Conservation (phyloP, 2,797 vertebrate genomes). For the Mormyrops boulengeri region DNA sequence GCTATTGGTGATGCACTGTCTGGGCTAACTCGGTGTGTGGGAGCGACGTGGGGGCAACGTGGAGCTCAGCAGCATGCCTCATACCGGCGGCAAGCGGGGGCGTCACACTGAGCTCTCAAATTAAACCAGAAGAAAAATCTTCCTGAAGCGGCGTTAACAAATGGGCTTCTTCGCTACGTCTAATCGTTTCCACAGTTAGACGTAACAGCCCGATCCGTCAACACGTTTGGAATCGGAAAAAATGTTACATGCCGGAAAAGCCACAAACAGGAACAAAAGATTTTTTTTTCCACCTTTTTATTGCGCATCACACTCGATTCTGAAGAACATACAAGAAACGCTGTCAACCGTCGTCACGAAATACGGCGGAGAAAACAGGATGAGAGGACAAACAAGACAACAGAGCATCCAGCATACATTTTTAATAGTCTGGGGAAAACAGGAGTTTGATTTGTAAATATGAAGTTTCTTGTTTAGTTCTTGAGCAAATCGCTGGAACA, state of each 20-base stretch:
- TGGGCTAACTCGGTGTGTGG: background rate
- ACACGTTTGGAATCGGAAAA: background rate
- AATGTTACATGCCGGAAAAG: background rate
- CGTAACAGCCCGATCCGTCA: background rate
- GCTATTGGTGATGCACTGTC: background rate
- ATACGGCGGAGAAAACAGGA: constrained; percentile 40
- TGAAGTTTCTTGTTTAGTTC: constrained; percentile 67
- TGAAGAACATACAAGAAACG: constrained; percentile 20
- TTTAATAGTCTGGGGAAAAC: constrained; percentile 65
- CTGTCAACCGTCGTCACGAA: constrained; percentile 50
- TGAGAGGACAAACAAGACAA: constrained; percentile 35
- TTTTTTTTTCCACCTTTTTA: constrained; percentile 38
- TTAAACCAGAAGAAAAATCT: background rate
- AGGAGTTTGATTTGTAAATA: constrained; percentile 70
- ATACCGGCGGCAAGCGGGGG: background rate
- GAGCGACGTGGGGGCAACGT: background rate
- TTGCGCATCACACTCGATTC: constrained; percentile 45
- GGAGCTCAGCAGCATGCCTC: background rate
- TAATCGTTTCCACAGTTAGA: background rate
- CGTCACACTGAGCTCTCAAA: background rate
- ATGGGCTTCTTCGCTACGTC: background rate
- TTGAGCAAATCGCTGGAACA: constrained; percentile 55
- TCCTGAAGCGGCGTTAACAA: background rate
- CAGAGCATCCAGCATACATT: constrained; percentile 55
- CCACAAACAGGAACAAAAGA: background rate